These are phyloP conservation scores for Catostomus latipinnis DNA, from an alignment of 2,797 vertebrate genomes.

Conservation along the genomic window DNA sequence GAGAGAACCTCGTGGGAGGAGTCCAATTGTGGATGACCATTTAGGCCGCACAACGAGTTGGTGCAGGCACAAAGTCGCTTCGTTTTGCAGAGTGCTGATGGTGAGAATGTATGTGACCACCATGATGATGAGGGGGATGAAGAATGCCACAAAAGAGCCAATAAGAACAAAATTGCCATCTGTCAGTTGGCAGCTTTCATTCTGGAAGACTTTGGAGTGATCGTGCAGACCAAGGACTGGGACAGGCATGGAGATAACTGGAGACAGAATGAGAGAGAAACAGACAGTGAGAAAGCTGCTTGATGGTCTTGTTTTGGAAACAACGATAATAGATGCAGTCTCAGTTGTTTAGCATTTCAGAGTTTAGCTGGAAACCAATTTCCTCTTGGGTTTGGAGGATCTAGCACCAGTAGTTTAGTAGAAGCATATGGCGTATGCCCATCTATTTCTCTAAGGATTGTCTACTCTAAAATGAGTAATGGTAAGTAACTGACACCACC, in stretches of 20 bases:
- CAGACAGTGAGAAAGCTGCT: constrained; percentile 13
- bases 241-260: constrained; percentile 95
- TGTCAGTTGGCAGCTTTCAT: constrained; percentile 87
- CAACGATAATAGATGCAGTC: constrained; percentile 11
- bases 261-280: constrained; percentile 29
- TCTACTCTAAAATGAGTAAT: too few relatives aligned
- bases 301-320: background rate
- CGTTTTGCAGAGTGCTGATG: constrained; percentile 89
- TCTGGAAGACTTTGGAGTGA: constrained; percentile 90
- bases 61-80: constrained; percentile 88
- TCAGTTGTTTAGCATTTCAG: constrained; percentile 28
- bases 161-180: constrained; percentile 91
- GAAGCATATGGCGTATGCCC: too few relatives aligned
- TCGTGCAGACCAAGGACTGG: constrained; percentile 92
- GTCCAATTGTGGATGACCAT: constrained; percentile 84
- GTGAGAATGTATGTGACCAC: constrained; percentile 95
- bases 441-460: too few relatives aligned
- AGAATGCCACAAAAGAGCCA: constrained; percentile 95
- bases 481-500: too few relatives aligned
- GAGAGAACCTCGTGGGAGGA: constrained; percentile 88
- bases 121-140: constrained; percentile 95
- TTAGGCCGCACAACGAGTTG: constrained; percentile 86
- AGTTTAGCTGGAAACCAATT: constrained; percentile 17
- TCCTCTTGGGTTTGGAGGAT: constrained; percentile 9
- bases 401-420: background rate